These are phyloP conservation scores for Acinonyx jubatus DNA, from an alignment of 2,113 vertebrate genomes.

Conservation along the genomic window DNA sequence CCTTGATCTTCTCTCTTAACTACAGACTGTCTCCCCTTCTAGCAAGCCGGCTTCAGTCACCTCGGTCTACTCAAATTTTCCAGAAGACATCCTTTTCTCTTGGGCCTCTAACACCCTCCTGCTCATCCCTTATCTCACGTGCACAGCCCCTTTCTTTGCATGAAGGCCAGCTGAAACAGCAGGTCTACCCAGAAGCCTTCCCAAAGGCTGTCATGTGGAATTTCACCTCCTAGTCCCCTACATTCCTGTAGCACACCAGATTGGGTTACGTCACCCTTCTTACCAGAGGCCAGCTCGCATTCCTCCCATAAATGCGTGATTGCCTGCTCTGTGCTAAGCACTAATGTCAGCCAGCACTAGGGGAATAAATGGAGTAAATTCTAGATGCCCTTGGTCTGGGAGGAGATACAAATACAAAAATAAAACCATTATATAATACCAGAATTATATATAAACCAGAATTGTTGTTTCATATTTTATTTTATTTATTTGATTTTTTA, in stretches of 20 bases:
- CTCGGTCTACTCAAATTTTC: not conserved
- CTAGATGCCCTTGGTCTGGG: not conserved
- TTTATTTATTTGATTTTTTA: not conserved
- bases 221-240: not conserved
- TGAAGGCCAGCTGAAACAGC: not conserved
- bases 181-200: not conserved
- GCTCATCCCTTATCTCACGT: rapidly evolving
- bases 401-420: not conserved
- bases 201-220: not conserved
- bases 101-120: rapidly evolving
- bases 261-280: not conserved
- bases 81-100: not conserved
- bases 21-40: not conserved
- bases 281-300: not conserved
- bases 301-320: not conserved
- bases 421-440: not conserved
- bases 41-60: not conserved
- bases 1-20: not conserved
- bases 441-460: not conserved
- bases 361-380: not conserved
- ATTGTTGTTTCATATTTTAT: not conserved
- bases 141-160: not conserved
- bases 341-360: not conserved
- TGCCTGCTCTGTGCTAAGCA: not conserved
- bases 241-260: not conserved